Evolutionary conservation across 1,140 invertebrate species (phyloP), one percentile per base, ranked within the genome.

Genomic region (Cyclina sinensis): DNA sequence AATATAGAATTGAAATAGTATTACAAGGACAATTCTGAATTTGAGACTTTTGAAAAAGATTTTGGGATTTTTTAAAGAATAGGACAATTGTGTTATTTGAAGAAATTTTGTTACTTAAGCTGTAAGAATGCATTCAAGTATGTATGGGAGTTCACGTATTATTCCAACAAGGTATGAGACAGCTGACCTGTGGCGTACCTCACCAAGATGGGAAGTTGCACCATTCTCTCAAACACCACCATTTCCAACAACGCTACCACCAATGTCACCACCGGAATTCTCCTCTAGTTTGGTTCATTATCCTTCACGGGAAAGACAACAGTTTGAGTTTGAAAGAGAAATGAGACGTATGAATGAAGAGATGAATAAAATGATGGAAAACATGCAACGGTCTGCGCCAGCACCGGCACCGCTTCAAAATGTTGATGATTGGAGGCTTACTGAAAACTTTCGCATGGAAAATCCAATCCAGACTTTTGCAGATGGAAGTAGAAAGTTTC

Each of bases 371-470:
- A 90, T 85, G 82, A 86, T 89, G 62, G 68, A 89, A 30, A 89
- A 74, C 7, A 90, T 90, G 89, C 51, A 79, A 14, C 70, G 43
- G 16, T n/a, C 59, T n/a, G 43, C 51, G 7, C 14, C 68, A 21
- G 76, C 76, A 12, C 57, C 62, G 2, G 74, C 74, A 24, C 85
- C 85, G 0, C 9, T 83, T 16, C 30, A 68, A 14, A 83, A 79
- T 30, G 88, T 92, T 0, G 90, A 92, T 48, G 90, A 90, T 48
- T 92, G 91, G 92, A 35, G 93, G 48, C 84, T 92, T n/a, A 88
- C 91, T 16, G 94, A 94, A 85, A 93, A 94, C 81, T 94, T 92
- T 80, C 86, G 90, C 35, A 88, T 93, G 82, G 93, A 94, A 39
- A 94, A 94, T 86, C 94, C 94, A 2, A 87, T 94, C 35, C 74